Conservation (phyloP, 1,140 invertebrate species). For the Parapsyche elsis region DNA sequence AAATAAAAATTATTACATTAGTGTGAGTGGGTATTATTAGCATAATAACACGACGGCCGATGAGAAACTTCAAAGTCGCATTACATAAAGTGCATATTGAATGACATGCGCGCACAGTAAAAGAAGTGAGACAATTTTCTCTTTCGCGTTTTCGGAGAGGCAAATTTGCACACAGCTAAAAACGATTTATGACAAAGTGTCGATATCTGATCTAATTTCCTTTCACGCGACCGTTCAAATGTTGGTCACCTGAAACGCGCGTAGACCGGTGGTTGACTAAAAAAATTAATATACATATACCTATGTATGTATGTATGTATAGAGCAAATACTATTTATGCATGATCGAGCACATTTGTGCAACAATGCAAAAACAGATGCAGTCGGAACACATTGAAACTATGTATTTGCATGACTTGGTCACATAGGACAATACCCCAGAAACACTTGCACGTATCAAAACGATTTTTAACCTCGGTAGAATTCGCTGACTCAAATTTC, state of each 20-base stretch:
- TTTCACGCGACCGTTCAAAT: neutral
- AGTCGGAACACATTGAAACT: neutral
- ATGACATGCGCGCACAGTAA: too few species aligned
- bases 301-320: neutral
- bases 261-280: neutral
- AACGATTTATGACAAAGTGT: too few species aligned
- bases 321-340: neutral
- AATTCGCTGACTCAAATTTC: too few species aligned
- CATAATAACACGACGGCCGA: neutral
- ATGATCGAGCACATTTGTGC: neutral
- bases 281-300: neutral
- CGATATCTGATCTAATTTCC: neutral
- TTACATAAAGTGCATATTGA: too few species aligned
- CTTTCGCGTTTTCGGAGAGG: too few species aligned
- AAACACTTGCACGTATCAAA: too few species aligned
- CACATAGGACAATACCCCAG: too few species aligned
- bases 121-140: too few species aligned
- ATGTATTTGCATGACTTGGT: too few species aligned
- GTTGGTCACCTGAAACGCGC: neutral
- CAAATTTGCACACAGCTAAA: too few species aligned
- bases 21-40: neutral
- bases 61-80: too few species aligned
- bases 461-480: too few species aligned
- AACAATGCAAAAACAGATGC: conserved; percentile 2
- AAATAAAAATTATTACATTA: neutral